A percentile compares a stretch with the other conserved stretches of the same genome.
Conservation (phyloP, 2,888 invertebrate species). For the Nephrocerus scutellatus region DNA sequence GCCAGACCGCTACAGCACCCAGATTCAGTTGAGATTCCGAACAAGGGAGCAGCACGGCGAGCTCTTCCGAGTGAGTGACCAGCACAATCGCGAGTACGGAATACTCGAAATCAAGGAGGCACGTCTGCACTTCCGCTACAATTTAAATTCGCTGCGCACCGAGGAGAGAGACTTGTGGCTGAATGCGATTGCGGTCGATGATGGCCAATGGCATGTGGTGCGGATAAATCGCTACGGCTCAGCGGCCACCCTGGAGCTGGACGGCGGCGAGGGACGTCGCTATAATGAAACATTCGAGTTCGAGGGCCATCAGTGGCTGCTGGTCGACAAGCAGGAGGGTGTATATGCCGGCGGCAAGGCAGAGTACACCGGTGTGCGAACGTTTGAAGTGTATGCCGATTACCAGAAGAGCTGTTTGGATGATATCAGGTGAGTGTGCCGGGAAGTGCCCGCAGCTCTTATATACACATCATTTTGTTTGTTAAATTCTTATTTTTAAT, state of each 20-base stretch:
- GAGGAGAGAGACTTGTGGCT: slow-evolving; percentile 88
- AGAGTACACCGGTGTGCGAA: slow-evolving; percentile 87
- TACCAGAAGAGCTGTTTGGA: slow-evolving; percentile 81
- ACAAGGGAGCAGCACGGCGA: slow-evolving; percentile 91
- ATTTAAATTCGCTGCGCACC: slow-evolving; percentile 82
- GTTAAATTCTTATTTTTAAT: background rate
- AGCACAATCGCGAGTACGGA: slow-evolving; percentile 89
- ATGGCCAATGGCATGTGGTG: slow-evolving; percentile 96
- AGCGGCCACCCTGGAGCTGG: slow-evolving; percentile 84
- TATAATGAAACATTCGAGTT: slow-evolving; percentile 90
- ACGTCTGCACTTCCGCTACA: slow-evolving; percentile 82
- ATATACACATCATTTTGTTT: no score
- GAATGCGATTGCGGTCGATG: slow-evolving; percentile 82
- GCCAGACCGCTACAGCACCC: slow-evolving; percentile 85
- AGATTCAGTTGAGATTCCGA: slow-evolving; percentile 87
- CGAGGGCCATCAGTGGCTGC: slow-evolving; percentile 83
- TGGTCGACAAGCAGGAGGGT: slow-evolving; percentile 90
- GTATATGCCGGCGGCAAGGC: slow-evolving; percentile 95
- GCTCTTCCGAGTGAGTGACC: slow-evolving; percentile 87
- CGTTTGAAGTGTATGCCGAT: slow-evolving; percentile 90
- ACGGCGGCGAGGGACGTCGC: slow-evolving; percentile 89
- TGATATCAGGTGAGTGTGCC: slow-evolving; percentile 49
- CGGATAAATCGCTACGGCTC: slow-evolving; percentile 86
- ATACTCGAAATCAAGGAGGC: slow-evolving; percentile 88
- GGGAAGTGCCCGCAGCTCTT: no score